A percentile compares a stretch with the other conserved stretches of the same genome.
Evolutionary conservation across 1,140 invertebrate genomes (phyloP).

Genomic region (Drosophila burlai): DNA sequence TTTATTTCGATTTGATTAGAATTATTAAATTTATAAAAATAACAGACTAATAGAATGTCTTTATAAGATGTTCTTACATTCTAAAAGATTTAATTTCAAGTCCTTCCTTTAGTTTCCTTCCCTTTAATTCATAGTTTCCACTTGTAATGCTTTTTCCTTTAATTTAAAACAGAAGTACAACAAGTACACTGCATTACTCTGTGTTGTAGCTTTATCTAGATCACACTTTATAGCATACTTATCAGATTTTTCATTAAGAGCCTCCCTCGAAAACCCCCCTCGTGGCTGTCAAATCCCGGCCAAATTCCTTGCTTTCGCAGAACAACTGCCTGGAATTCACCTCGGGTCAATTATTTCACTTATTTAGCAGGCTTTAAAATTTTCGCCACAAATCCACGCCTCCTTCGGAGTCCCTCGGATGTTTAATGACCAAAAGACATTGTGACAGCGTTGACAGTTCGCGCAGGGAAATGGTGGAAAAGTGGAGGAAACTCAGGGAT

Average conservation of each 20-base stretch:
- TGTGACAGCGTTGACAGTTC: conserved; percentile 74
- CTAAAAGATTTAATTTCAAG: neutral
- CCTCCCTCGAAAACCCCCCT: conserved; percentile 5
- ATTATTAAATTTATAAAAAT: neutral
- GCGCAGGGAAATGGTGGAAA: conserved; percentile 27
- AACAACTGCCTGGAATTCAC: conserved; percentile 29
- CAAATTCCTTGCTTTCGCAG: conserved; percentile 11
- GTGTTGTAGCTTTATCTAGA: neutral
- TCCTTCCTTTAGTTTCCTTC: neutral
- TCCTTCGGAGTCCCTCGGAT: conserved; percentile 25
- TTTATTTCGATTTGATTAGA: rapidly evolving
- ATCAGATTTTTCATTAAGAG: conserved; percentile 35
- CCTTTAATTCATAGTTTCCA: neutral
- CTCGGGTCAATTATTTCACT: conserved; percentile 74
- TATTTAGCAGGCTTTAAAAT: conserved; percentile 71
- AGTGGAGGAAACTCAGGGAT: conserved; percentile 12
- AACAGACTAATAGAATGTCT: neutral
- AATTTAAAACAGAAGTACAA: neutral
- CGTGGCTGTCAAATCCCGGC: conserved; percentile 22
- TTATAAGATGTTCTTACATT: neutral
- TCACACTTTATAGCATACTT: conserved; percentile 32
- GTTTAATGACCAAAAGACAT: conserved; percentile 73
- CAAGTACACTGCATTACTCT: neutral
- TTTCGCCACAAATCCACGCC: conserved; percentile 41
- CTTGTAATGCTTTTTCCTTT: neutral